Conservation (phyloP, 2,113 vertebrate genomes). For the Psilopogon haemacephalus region DNA sequence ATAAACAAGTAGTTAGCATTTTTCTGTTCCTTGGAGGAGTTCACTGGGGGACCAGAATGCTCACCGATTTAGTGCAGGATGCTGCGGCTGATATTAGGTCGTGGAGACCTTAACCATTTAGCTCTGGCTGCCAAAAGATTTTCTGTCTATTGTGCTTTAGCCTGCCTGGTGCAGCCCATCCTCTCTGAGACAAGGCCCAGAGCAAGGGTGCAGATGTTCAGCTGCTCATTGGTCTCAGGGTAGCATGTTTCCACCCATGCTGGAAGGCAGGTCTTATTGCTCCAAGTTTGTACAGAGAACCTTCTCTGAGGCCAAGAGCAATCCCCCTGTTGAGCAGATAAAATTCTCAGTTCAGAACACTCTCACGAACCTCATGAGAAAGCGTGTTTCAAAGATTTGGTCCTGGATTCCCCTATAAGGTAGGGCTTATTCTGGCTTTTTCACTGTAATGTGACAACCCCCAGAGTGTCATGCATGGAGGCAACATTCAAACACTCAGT, state of each 20-base stretch:
- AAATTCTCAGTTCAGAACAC: neutral
- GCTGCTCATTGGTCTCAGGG: accelerated
- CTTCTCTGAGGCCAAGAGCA: neutral
- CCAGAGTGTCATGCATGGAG: accelerated
- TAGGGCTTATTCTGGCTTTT: neutral
- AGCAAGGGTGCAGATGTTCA: neutral
- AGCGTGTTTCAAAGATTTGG: neutral
- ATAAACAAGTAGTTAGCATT: constrained; percentile 70
- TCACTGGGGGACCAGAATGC: neutral
- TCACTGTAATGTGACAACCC: neutral
- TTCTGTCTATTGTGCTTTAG: neutral
- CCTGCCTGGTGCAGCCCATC: neutral
- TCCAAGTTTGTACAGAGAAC: neutral
- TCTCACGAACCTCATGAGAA: neutral
- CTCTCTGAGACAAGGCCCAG: neutral
- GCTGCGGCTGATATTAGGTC: neutral
- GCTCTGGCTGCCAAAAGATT: neutral
- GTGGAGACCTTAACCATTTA: neutral
- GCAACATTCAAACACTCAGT: neutral
- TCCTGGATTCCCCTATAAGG: neutral
- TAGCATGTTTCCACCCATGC: accelerated
- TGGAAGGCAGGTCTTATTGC: neutral
- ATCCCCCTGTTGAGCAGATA: neutral
- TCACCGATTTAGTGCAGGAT: constrained; percentile 1
- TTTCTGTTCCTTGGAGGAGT: constrained; percentile 46